A percentile compares a stretch with the other conserved stretches of the same genome.
Evolutionary conservation across 2,797 vertebrate genomes (phyloP).

Genomic region (Yasuhikotakia modesta): DNA sequence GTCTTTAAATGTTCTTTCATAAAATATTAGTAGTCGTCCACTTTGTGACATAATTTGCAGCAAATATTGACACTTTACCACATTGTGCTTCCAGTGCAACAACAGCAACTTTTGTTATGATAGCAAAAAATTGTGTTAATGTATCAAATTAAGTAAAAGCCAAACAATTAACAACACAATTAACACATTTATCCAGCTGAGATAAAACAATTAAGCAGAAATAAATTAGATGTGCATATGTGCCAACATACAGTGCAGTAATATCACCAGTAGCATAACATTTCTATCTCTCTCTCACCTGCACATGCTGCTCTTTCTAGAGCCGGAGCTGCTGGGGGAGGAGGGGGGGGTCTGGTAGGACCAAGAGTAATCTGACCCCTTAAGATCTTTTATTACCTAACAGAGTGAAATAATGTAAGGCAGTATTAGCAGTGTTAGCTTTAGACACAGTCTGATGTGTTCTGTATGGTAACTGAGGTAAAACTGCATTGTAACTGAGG

Average conservation of each 20-base stretch:
- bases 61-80: background rate
- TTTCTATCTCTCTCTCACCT: conserved; percentile 75
- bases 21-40: background rate
- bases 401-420: conserved; percentile 12
- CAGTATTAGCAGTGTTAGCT: conserved; percentile 38
- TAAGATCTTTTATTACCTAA: conserved; percentile 95
- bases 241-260: background rate
- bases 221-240: background rate
- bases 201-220: background rate
- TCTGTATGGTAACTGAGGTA: too few relatives aligned
- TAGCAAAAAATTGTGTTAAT: background rate
- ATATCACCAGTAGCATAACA: background rate
- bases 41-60: background rate
- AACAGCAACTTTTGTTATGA: conserved; percentile 4
- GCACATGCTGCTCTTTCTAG: conserved; percentile 98
- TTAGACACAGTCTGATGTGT: too few relatives aligned
- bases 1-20: background rate
- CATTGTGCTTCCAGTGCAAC: background rate
- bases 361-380: conserved; percentile 97
- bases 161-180: conserved; percentile 31
- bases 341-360: conserved; percentile 96
- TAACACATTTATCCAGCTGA: conserved; percentile 15
- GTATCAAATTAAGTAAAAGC: conserved; percentile 9
- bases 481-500: background rate
- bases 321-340: conserved; percentile 92